Base-by-base conservation (phyloP, 1,140 invertebrate genomes). In the Temnothorax nylanderi region DNA sequence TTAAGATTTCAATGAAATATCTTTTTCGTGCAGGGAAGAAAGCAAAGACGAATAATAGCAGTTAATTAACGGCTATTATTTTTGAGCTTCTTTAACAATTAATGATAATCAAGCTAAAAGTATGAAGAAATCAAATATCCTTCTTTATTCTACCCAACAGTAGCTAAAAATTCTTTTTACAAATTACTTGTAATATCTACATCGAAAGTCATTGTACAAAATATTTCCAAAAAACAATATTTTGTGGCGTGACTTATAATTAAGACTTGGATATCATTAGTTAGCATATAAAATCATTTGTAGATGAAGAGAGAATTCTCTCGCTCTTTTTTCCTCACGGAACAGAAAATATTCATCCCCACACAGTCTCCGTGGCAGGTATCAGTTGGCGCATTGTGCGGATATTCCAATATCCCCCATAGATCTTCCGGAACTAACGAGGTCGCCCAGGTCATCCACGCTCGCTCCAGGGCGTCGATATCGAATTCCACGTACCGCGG, bases 361-460 rank as follows among this genome's bases (percentile, higher is more conserved):
- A 18, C 34, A 44, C 62, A 44, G 6, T 81, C 41, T 34, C 51
- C 37, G 37, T 56, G 21, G 34, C 51, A 71, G 47, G 47, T 71
- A 69, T 81, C 65, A 71, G 49, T 81, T 51, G 64, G 49, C 49
- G 47, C 49, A 81, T 69, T 67, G 47, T 81, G 16, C 78, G 49
- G 49, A 67, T 67, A 21, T 80, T 80, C 60, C 76, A 56, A 81
- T 71, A 81, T 81, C 37, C 78, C 47, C 37, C 49, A 71, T 81
- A 81, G 78, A 56, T 81, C 78, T 71, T 56, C 62, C 26, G 18
- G 21, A 56, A 37, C 65, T 81, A 81, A 81, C 78, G 78, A 81
- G 78, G 65, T 71, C 65, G 37, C 49, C 34, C 13, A 49, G 76
- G 77, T 69, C 65, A 69, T 81, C 49, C 49, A 16, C 49, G 64